phyloP scores from a whole-genome alignment of 92 coral and sea anemone genomes.

The Umimayanthus kanabou region DNA sequence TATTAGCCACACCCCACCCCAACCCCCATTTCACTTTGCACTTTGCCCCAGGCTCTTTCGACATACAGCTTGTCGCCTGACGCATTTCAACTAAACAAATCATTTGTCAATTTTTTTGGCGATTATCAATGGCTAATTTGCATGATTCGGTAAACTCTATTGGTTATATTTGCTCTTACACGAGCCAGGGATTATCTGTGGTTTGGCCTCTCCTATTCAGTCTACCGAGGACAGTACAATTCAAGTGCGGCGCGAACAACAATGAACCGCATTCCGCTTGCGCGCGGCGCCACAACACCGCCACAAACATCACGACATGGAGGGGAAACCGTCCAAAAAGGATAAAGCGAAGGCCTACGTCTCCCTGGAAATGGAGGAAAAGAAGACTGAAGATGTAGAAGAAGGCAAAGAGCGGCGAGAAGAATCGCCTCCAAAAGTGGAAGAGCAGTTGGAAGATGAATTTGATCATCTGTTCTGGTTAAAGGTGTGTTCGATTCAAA shows the following conservation, averaged over 20 bases:
- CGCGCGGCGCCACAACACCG: not conserved
- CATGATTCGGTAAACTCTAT: constrained; percentile 25
- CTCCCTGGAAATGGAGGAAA: constrained; percentile 67
- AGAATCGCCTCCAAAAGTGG: constrained; percentile 26
- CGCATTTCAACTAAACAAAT: not conserved
- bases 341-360: constrained; percentile 43
- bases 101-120: not conserved
- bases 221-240: constrained; percentile 14
- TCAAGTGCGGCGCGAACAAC: constrained; percentile 12
- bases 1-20: too few relatives aligned
- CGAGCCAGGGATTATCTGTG: not conserved
- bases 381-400: constrained; percentile 35
- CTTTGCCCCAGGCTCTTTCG: not conserved
- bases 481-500: constrained; percentile 50
- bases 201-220: constrained; percentile 12
- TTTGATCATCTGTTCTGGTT: constrained; percentile 70
- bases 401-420: constrained; percentile 36
- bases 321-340: constrained; percentile 11
- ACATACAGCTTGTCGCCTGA: not conserved
- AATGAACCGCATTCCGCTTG: constrained; percentile 19
- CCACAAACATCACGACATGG: constrained; percentile 31
- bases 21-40: not conserved
- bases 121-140: not conserved
- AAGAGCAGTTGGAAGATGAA: constrained; percentile 50
- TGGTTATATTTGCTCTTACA: constrained; percentile 30